A percentile compares a stretch with the other conserved stretches of the same genome.
These are phyloP conservation scores for Glyptemys insculpta DNA, from an alignment of 2,797 vertebrate genomes.

Conservation along the genomic window DNA sequence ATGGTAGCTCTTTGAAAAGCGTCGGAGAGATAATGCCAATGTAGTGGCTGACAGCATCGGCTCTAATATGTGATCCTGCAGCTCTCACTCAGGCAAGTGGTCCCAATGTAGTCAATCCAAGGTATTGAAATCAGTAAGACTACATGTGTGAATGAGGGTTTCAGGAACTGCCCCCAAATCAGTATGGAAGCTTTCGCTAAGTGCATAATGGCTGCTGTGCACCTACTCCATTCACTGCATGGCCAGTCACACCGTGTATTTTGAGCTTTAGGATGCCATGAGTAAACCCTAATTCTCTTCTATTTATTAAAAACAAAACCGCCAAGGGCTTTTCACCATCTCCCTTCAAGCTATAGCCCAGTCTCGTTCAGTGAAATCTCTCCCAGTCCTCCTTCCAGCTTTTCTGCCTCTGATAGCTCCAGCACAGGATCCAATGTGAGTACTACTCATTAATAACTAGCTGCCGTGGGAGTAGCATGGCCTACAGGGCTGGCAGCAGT, in stretches of 20 bases:
- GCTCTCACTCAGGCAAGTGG: rapidly evolving
- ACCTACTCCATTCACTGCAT: neutral
- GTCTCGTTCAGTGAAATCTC: neutral
- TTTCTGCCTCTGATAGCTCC: neutral
- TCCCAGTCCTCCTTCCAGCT: neutral
- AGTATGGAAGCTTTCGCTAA: rapidly evolving
- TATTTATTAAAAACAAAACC: neutral
- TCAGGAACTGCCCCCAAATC: neutral
- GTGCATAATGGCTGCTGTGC: neutral
- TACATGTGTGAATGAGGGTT: neutral
- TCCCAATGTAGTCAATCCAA: rapidly evolving
- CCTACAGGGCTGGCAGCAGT: neutral
- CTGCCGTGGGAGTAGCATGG: rapidly evolving
- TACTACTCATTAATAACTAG: neutral
- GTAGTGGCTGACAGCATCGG: rapidly evolving
- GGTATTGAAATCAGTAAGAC: neutral
- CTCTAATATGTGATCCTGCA: neutral
- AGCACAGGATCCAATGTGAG: rapidly evolving
- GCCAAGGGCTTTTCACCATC: neutral
- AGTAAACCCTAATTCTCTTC: neutral
- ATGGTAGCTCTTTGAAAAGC: neutral
- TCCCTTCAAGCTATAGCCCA: neutral
- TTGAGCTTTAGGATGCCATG: rapidly evolving
- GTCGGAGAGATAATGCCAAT: rapidly evolving
- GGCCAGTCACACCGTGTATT: neutral